These are phyloP conservation scores for Tachuris rubrigastra DNA, from an alignment of 2,113 vertebrate species.

Conservation along the genomic window DNA sequence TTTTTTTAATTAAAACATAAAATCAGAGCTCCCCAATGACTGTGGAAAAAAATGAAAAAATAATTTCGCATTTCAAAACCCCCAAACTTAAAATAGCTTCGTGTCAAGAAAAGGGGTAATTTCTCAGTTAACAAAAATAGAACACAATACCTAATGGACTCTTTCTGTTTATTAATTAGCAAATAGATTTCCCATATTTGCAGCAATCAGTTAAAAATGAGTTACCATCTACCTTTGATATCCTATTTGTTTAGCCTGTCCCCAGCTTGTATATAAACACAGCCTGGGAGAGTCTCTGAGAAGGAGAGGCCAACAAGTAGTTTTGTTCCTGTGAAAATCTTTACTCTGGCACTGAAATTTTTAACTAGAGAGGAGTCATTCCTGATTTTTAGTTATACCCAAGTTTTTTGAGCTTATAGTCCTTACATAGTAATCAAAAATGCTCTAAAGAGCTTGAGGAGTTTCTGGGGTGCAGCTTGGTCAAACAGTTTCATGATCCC, in stretches of 20 bases:
- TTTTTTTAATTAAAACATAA: neutral
- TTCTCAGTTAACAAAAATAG: neutral
- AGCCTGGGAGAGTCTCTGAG: neutral
- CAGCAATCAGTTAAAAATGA: neutral
- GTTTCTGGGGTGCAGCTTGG: neutral
- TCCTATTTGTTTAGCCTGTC: neutral
- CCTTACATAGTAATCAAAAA: neutral
- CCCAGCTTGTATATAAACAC: neutral
- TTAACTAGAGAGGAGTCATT: neutral
- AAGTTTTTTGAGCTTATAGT: neutral
- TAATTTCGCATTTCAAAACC: conserved; percentile 5
- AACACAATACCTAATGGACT: neutral
- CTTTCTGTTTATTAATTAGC: conserved; percentile 2
- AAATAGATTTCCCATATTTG: neutral
- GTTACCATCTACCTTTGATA: neutral
- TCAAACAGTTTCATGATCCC: neutral
- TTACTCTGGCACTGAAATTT: neutral
- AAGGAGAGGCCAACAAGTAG: neutral
- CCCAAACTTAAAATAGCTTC: neutral
- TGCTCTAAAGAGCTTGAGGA: neutral
- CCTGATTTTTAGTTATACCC: neutral
- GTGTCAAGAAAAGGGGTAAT: neutral
- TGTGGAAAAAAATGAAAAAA: neutral
- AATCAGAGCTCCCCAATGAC: neutral
- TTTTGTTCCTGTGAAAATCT: neutral